A percentile compares a stretch with the other conserved stretches of the same genome.
phyloP scores from a whole-genome alignment of 2,113 vertebrate genomes.

The Ameiurus melas region DNA sequence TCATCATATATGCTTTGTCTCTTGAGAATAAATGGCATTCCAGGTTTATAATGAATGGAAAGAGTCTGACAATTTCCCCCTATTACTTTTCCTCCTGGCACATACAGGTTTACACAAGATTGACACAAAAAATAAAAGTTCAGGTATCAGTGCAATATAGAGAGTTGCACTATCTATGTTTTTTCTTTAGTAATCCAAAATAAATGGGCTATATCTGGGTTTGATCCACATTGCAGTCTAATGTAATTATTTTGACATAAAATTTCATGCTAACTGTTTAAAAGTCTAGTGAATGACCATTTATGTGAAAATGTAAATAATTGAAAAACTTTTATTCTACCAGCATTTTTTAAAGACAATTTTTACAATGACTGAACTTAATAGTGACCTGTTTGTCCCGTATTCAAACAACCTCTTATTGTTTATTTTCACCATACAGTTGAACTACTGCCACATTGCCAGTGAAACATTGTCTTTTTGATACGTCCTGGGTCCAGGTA shows the following conservation, averaged over 20 bases:
- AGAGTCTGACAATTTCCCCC: not conserved
- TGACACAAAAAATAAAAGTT: not conserved
- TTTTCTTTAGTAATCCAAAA: not conserved
- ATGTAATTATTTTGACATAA: not conserved
- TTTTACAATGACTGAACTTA: not conserved
- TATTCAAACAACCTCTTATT: not conserved
- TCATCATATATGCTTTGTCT: constrained; percentile 1
- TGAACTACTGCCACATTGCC: not conserved
- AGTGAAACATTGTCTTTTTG: constrained; percentile 22
- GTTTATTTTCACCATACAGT: not conserved
- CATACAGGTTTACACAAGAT: not conserved
- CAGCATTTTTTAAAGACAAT: not conserved
- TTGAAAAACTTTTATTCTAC: not conserved
- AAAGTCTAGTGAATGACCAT: not conserved
- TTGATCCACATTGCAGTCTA: not conserved
- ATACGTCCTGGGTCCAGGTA: not conserved
- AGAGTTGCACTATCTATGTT: not conserved
- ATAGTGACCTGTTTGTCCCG: not conserved
- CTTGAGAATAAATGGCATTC: constrained; percentile 29
- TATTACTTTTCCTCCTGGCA: not conserved
- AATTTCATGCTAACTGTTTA: not conserved
- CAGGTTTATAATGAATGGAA: not conserved
- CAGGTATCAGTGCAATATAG: not conserved
- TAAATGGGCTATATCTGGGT: not conserved
- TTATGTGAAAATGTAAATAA: not conserved